Evolutionary conservation across 2,797 vertebrate genomes (phyloP).

Genomic region (Mormyrus proboscirostris): DNA sequence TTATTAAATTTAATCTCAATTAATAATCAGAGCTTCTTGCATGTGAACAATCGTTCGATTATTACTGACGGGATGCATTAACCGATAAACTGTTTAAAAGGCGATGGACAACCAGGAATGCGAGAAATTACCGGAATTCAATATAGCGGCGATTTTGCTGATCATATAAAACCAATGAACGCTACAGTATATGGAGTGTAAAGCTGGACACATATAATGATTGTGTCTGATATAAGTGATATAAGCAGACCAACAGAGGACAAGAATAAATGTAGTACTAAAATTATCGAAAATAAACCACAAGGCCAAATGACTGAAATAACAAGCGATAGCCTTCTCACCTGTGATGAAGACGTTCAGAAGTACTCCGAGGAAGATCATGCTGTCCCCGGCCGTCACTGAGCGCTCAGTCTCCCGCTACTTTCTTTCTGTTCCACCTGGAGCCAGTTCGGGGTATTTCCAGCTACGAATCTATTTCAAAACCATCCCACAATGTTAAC

Average conservation of each 20-base stretch:
- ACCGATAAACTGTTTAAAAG: neutral
- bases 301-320: neutral
- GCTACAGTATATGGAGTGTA: neutral
- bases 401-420: neutral
- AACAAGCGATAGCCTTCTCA: neutral
- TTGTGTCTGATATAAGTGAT: neutral
- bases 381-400: neutral
- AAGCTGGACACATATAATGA: neutral
- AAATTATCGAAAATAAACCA: neutral
- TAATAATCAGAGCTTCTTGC: neutral
- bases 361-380: slow-evolving; percentile 8
- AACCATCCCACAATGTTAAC: neutral
- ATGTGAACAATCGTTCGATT: neutral
- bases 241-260: neutral
- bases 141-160: neutral
- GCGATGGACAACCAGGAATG: neutral
- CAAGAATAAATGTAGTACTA: neutral
- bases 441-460: neutral
- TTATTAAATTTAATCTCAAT: neutral
- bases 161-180: neutral
- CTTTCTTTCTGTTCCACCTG: neutral
- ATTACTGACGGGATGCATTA: neutral
- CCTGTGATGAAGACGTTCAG: slow-evolving; percentile 13
- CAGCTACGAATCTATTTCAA: neutral
- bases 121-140: neutral